Evolutionary conservation across 2,888 invertebrate genomes (phyloP).

Genomic region (Brachyopa scutellaris): DNA sequence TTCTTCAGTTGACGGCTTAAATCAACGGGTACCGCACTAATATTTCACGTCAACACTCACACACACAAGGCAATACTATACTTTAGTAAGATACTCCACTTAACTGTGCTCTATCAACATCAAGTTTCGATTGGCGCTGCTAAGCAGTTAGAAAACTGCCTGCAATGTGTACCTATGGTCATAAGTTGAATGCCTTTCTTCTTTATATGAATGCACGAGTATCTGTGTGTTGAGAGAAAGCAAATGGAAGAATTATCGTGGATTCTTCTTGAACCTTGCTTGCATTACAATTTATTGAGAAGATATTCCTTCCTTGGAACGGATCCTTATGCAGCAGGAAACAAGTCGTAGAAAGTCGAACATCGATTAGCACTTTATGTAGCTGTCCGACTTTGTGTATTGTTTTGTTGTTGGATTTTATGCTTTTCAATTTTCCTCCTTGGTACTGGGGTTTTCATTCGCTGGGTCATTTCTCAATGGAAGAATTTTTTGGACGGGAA

Average conservation of each 20-base stretch:
- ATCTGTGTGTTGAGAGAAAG: not conserved
- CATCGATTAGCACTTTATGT: slow-evolving; percentile 72
- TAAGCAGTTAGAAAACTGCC: slow-evolving; percentile 2
- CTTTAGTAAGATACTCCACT: not conserved
- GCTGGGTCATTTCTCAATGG: slow-evolving; percentile 66
- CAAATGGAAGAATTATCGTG: too few species aligned
- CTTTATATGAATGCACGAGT: too few species aligned
- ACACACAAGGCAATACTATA: not conserved
- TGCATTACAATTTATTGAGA: slow-evolving; percentile 43
- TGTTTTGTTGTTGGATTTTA: slow-evolving; percentile 56
- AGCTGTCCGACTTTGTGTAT: slow-evolving; percentile 61
- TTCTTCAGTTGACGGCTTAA: slow-evolving; percentile 52
- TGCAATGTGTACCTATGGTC: slow-evolving; percentile 37
- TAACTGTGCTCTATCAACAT: slow-evolving; percentile 24
- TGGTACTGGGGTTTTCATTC: slow-evolving; percentile 62
- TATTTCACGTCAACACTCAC: slow-evolving; percentile 69
- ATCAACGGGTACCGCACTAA: slow-evolving; percentile 64
- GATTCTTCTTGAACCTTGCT: slow-evolving; percentile 29
- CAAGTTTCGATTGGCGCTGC: slow-evolving; percentile 41
- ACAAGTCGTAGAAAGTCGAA: slow-evolving; percentile 47
- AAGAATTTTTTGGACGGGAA: slow-evolving; percentile 44
- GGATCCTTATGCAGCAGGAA: slow-evolving; percentile 46
- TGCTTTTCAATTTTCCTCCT: slow-evolving; percentile 69
- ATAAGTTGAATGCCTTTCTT: slow-evolving; percentile 5
- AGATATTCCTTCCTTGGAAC: slow-evolving; percentile 11